Evolutionary conservation across 2,797 vertebrate species (phyloP), one percentile per base, ranked within the genome.

Genomic region (Ptychobarbus kaznakovi): DNA sequence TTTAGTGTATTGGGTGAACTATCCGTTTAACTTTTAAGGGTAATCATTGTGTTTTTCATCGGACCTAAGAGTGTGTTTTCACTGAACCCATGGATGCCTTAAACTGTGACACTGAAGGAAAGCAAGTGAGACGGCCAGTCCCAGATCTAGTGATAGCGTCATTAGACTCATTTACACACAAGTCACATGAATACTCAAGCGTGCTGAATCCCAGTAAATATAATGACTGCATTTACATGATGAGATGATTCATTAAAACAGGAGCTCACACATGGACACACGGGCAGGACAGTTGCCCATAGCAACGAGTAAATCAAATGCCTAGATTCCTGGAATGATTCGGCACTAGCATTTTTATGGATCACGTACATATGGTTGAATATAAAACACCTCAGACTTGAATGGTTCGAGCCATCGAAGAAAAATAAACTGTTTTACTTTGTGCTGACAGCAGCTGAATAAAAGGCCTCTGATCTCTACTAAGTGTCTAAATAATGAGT

Each of bases 241-340:
- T 86, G 88, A 84, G 58, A 87, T 80, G 86, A 85, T 89, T 93
- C 91, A 93, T 93, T 95, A 92, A 91, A 86, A 91, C 89, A 89
- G 53, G 68, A 81, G 78, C 72, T 85, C 87, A 91, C 91, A 93
- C 87, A 70, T 81, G 35, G 49, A 77, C 82, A 89, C 78, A 42
- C 74, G 25, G 46, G 72, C 74, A 42, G 68, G 81, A 53, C 56
- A 28, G 87, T 88, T 87, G 77, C 87, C 85, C 80, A 32, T 84
- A 80, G 86, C 87, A 89, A 89, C 88, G 58, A 51, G 15, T 81
- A 77, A 87, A 83, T 85, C 80, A 61, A 49, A 81, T 81, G 40
- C 69, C 12, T 68, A 83, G 70, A 74, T 77, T 84, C 46, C 44
- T 78, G 22, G 18, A 78, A 68, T 32, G 11, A 32, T 69, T 18